Evolutionary conservation across 2,113 vertebrate species (phyloP), one percentile per base, ranked within the genome.

Genomic region (Phrynosoma blainvillii): DNA sequence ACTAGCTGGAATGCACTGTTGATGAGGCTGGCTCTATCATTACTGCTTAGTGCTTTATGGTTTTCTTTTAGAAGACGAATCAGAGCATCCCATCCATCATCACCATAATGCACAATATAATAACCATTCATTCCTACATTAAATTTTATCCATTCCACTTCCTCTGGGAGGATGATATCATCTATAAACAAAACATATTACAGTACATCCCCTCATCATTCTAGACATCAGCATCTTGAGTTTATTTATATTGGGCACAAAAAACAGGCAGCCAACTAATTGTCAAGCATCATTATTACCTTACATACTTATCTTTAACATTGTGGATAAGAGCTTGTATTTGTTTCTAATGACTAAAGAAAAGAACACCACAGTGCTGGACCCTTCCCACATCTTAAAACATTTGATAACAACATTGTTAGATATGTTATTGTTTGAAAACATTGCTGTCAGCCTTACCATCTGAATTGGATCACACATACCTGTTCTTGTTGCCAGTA

Each of bases 111-210:
- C 12, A 99, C 98, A 73, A 98, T 98, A 95, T 99, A 99, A 94
- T 98, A 99, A 54, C 98, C 98, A 16, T 96, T 98, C 98, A 98
- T 98, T 86, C 97, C 97, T 83, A 98, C 97, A 0, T 98, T 99
- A 87, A 99, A 98, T 94, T 99, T 99, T 91, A 99, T 95, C 98
- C 98, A 99, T 81, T 97, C 96, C 88, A 97, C 98, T 91, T 98
- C 96, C 94, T 98, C 96, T 0, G 96, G 96, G 88, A 99, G 96
- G 89, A 97, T 95, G 84, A 99, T 93, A 78, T 97, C 95, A 92
- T 98, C 98, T 99, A 93, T 14, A 91, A 88, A 89, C 32, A 92
- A 90, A 92, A 93, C 87, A 93, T 87, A 92, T 91, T 1, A 21
- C 0, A 89, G 80, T 6, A 89, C 47, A 47, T 47, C 47, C 52